A percentile compares a stretch with the other conserved stretches of the same genome.
These are phyloP conservation scores for Periparus ater DNA, from an alignment of 2,797 vertebrate genomes.

Conservation along the genomic window DNA sequence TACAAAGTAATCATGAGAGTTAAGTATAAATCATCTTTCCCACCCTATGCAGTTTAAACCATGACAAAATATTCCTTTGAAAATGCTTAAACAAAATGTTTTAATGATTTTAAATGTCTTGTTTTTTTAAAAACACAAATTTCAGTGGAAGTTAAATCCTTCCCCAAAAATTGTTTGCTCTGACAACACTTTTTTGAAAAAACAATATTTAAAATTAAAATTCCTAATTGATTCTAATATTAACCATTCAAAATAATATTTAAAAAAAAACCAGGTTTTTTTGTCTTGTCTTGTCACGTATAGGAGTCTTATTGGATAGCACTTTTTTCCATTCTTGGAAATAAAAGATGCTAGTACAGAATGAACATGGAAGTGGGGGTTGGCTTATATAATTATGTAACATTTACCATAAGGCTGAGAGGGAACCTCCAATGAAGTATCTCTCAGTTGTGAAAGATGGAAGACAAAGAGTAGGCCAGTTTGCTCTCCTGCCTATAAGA, in stretches of 20 bases:
- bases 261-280: too few species aligned
- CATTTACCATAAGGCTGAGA: neutral
- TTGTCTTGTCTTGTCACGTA: neutral
- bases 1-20: neutral
- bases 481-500: neutral
- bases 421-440: neutral
- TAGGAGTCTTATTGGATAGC: neutral
- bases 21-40: neutral
- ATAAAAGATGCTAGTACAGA: neutral
- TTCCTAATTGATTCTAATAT: neutral
- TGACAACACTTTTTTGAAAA: neutral
- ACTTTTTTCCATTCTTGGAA: neutral
- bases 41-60: neutral
- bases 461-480: neutral
- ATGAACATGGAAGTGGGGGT: neutral
- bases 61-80: neutral
- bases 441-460: neutral
- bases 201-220: neutral
- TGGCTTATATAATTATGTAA: neutral
- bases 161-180: neutral
- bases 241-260: neutral
- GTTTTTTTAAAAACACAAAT: neutral
- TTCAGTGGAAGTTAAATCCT: neutral
- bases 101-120: neutral
- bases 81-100: neutral